phyloP scores from a whole-genome alignment of 1,140 invertebrate species.

The Saccostrea glomerata region DNA sequence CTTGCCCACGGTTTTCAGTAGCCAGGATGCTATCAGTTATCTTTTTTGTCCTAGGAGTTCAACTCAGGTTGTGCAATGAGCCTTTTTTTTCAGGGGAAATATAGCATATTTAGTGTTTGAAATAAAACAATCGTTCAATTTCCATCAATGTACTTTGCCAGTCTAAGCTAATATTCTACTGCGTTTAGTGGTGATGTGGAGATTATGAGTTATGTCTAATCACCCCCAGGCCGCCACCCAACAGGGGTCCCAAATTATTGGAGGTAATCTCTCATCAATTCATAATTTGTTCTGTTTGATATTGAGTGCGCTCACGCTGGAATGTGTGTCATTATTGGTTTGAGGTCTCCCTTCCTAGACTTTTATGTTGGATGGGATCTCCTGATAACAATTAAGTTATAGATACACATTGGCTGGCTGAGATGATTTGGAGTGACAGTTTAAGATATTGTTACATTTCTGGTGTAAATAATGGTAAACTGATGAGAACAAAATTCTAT shows the following conservation, averaged over 20 bases:
- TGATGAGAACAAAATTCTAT: too few species aligned
- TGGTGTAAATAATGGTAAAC: neutral
- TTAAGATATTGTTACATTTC: neutral
- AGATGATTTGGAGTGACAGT: neutral
- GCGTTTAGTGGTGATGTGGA: neutral
- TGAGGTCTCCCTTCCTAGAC: neutral
- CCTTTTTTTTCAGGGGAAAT: neutral
- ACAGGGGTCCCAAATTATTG: conserved; percentile 11
- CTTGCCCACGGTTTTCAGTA: neutral
- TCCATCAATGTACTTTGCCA: neutral
- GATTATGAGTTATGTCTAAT: conserved; percentile 19
- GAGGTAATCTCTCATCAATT: conserved; percentile 20
- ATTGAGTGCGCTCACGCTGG: neutral
- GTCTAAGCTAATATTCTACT: neutral
- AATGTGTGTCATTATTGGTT: neutral
- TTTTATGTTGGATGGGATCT: neutral
- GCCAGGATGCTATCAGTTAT: neutral
- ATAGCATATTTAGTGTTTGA: neutral
- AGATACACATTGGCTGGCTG: neutral
- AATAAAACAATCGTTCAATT: neutral
- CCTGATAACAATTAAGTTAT: neutral
- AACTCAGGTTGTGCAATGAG: conserved; percentile 11
- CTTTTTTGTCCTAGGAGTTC: conserved; percentile 19
- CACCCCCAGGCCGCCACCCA: neutral
- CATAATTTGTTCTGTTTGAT: neutral